phyloP scores from a whole-genome alignment of 53 echinoderm and acorn worm species.

The Holothuria leucospilota region DNA sequence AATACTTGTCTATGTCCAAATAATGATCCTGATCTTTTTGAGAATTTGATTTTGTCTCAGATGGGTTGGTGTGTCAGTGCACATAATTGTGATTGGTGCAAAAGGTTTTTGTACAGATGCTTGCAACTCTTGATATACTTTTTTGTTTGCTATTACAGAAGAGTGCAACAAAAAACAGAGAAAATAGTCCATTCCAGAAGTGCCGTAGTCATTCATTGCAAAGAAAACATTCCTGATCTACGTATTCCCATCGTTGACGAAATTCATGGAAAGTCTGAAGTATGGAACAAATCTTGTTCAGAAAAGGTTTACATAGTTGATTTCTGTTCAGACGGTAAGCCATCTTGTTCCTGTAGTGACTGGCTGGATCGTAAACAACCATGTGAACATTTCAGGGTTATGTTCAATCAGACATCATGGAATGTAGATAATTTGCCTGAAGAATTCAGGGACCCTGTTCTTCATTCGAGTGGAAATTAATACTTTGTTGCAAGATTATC shows the following conservation, averaged over 20 bases:
- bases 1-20: no score
- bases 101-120: no score
- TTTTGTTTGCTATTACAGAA: not conserved
- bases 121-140: not conserved
- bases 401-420: conserved; percentile 1
- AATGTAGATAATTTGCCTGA: not conserved
- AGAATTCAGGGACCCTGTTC: not conserved
- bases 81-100: no score
- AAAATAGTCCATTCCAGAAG: not conserved
- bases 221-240: not conserved
- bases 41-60: no score
- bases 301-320: not conserved
- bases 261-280: conserved; percentile 2
- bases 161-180: not conserved
- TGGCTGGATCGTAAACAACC: conserved; percentile 1
- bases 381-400: conserved; percentile 20
- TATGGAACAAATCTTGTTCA: not conserved
- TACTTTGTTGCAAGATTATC: conserved; percentile 14
- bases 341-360: not conserved
- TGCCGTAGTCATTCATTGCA: not conserved
- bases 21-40: no score
- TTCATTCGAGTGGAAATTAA: not conserved
- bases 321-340: not conserved
- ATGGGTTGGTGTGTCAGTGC: no score
- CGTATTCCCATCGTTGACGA: not conserved